Evolutionary conservation across 2,113 vertebrate species (phyloP).

Genomic region (Ailurus styani): DNA sequence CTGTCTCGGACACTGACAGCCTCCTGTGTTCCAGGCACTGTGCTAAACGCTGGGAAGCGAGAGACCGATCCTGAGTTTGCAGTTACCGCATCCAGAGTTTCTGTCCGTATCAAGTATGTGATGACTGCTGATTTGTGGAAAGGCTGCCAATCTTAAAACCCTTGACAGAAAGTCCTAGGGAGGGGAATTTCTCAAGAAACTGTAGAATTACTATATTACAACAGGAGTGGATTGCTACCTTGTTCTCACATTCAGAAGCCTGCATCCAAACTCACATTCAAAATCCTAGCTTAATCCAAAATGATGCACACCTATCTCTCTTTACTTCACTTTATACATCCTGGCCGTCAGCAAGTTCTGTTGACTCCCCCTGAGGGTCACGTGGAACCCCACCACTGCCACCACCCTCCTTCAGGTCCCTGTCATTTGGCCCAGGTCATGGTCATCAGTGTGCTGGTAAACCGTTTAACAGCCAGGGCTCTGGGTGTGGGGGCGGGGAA

Average conservation of each 20-base stretch:
- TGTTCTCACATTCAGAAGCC: background rate
- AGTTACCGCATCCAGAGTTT: background rate
- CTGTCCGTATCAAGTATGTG: background rate
- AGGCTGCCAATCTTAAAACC: background rate
- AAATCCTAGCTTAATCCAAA: background rate
- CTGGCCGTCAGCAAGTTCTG: background rate
- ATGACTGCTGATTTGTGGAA: background rate
- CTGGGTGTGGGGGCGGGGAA: background rate
- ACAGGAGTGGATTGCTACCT: background rate
- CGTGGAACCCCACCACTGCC: background rate
- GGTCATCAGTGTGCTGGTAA: background rate
- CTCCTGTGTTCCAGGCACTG: background rate
- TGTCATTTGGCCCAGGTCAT: background rate
- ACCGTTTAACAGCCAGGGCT: background rate
- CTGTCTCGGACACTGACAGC: background rate
- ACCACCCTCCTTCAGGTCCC: rapidly evolving
- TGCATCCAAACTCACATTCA: background rate
- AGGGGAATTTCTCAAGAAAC: background rate
- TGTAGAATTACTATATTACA: background rate
- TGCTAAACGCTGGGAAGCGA: background rate
- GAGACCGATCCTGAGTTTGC: background rate
- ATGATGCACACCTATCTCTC: background rate
- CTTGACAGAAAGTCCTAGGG: background rate
- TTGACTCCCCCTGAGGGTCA: background rate
- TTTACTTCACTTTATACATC: background rate